Base-by-base conservation (phyloP, 2,113 vertebrate genomes). In the Gallinago undulata region DNA sequence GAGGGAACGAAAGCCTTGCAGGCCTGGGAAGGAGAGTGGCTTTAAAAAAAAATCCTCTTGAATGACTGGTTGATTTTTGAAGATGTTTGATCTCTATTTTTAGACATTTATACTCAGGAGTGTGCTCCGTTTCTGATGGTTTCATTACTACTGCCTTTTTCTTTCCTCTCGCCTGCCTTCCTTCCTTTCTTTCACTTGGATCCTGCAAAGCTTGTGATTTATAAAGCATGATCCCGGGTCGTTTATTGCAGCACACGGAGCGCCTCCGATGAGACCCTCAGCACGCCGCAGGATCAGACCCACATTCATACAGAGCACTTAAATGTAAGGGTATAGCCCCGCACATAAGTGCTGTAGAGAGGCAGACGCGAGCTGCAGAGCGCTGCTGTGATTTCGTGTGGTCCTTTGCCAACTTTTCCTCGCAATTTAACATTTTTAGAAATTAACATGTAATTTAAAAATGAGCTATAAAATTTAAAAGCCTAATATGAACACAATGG, bases 361-460 rank as follows among this genome's bases (percentile, higher is more conserved):
- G 56, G 72, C 48, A 57, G 37, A n/a, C 2, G 8, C 60, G 43
- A 77, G 37, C 66, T 95, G n/a, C 75, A 89, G 66, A 92, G 3
- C 35, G 56, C 43, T 9, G 57, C 84, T 63, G 67, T 69, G 86
- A 62, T 91, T 94, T 94, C 90, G 94, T 94, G 94, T 91, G 95
- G 93, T 94, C 91, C 77, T 94, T 12, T 92, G 93, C 94, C 92
- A 92, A 78, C n/a, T 95, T 95, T 59, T 90, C 59, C 69, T 92
- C 4, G 0, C 87, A 86, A 94, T 89, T 96, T 91, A 94, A 89
- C 87, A 53, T 96, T 95, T 97, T 90, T 75, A 90, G 91, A 97
- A 97, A 97, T 93, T 95, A 97, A 89, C 95, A 84, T 97, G 87
- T 91, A 94, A 87, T 97, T 97, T 89, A 37, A 95, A 97, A 96